A percentile compares a stretch with the other conserved stretches of the same genome.
These are phyloP conservation scores for Oryzias dopingdopingensis DNA, from an alignment of 2,797 vertebrate genomes.

Conservation along the genomic window DNA sequence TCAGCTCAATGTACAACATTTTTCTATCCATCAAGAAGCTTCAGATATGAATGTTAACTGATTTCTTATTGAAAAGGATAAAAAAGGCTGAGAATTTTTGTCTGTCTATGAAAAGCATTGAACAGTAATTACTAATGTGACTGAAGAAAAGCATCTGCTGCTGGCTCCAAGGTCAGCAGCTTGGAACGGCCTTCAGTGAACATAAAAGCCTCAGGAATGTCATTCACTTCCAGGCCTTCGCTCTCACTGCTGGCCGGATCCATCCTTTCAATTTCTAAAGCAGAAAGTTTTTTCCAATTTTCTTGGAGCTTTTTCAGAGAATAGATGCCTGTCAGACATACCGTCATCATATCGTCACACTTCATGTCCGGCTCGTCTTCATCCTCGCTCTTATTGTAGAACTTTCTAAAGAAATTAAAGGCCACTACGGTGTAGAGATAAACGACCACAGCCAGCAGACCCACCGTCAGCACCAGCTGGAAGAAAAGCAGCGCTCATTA, in stretches of 20 bases:
- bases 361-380: conserved; percentile 98
- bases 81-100: too few relatives aligned
- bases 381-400: conserved; percentile 99
- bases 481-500: background rate
- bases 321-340: conserved; percentile 50
- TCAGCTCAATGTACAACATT: too few relatives aligned
- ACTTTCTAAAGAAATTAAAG: conserved; percentile 99
- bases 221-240: conserved; percentile 6
- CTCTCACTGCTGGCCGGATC: conserved; percentile 1
- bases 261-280: background rate
- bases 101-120: too few relatives aligned
- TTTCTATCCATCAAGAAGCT: too few relatives aligned
- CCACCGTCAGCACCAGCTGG: conserved; percentile 94
- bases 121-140: background rate
- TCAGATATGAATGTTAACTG: too few relatives aligned
- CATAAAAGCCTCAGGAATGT: conserved; percentile 12
- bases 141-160: conserved; percentile 4
- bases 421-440: conserved; percentile 98
- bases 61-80: too few relatives aligned
- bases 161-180: background rate
- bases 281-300: conserved; percentile 20
- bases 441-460: conserved; percentile 95
- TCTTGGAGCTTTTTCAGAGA: background rate
- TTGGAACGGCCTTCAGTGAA: background rate
- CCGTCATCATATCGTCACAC: conserved; percentile 99